phyloP scores from a whole-genome alignment of 2,113 vertebrate genomes.

The Sylvilagus bachmani region DNA sequence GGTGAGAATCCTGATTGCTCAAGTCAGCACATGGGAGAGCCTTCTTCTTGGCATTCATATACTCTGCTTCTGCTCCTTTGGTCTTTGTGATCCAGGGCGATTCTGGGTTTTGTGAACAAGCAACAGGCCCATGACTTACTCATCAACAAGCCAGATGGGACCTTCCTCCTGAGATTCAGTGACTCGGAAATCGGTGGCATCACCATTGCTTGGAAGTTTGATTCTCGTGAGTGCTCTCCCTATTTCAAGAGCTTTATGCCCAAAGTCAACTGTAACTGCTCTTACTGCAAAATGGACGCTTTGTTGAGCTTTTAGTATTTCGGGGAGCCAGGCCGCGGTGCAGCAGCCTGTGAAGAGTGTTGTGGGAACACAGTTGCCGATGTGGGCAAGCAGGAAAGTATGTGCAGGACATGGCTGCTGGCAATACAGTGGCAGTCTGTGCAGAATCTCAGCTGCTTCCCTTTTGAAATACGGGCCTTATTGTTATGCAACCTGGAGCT shows the following conservation, averaged over 20 bases:
- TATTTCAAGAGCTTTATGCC: not conserved
- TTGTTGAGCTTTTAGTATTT: not conserved
- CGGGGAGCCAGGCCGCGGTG: not conserved
- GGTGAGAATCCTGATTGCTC: conserved; percentile 85
- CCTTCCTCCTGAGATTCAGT: conserved; percentile 97
- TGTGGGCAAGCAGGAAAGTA: not conserved
- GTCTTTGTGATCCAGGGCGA: conserved; percentile 90
- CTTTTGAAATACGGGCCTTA: not conserved
- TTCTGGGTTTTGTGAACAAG: conserved; percentile 98
- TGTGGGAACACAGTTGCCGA: not conserved
- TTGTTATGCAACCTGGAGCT: not conserved
- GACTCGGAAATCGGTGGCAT: conserved; percentile 99
- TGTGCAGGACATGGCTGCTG: not conserved
- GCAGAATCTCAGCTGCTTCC: not conserved
- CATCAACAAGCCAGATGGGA: conserved; percentile 98
- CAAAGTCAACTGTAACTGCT: not conserved
- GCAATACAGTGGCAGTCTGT: not conserved
- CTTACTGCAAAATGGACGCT: not conserved
- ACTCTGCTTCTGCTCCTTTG: conserved; percentile 9
- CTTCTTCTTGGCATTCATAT: not conserved
- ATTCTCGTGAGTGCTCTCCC: conserved; percentile 86
- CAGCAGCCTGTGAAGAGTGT: not conserved
- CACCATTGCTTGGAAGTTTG: conserved; percentile 97
- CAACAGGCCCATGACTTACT: conserved; percentile 98
- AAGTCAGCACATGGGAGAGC: not conserved